Percentiles rank a stretch among this genome's conserved stretches.
Conservation (phyloP, 2,797 vertebrate species). For the Harpagifer antarcticus region DNA sequence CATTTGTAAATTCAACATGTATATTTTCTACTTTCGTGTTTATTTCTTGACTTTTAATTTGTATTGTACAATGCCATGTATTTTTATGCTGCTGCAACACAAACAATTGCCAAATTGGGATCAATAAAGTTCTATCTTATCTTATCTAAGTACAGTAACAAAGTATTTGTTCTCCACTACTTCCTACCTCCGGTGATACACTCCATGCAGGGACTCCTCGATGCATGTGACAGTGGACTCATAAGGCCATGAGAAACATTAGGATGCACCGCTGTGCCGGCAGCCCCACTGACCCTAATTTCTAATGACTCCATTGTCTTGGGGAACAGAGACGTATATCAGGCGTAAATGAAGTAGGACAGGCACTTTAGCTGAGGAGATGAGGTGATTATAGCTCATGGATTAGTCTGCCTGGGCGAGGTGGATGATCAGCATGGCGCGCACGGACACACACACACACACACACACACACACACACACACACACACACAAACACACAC, state of each 20-base stretch:
- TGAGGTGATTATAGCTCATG: slow-evolving; percentile 78
- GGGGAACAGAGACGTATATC: slow-evolving; percentile 70
- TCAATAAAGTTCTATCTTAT: too few relatives aligned
- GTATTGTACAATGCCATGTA: too few relatives aligned
- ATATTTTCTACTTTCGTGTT: too few relatives aligned
- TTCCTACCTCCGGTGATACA: not conserved
- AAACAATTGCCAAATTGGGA: too few relatives aligned
- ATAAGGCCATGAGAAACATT: slow-evolving; percentile 64
- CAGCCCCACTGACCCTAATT: slow-evolving; percentile 76
- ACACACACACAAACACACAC: too few relatives aligned
- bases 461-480: too few relatives aligned
- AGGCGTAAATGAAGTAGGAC: slow-evolving; percentile 77
- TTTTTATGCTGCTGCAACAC: too few relatives aligned
- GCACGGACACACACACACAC: slow-evolving; percentile 1
- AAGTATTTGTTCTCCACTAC: too few relatives aligned
- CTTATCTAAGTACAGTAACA: too few relatives aligned
- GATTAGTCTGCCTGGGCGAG: slow-evolving; percentile 74
- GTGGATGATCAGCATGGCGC: slow-evolving; percentile 50
- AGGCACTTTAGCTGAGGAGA: slow-evolving; percentile 75
- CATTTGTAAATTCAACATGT: too few relatives aligned
- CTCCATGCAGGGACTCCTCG: slow-evolving; percentile 13
- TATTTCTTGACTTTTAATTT: too few relatives aligned
- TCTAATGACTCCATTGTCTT: slow-evolving; percentile 79
- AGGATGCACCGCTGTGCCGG: slow-evolving; percentile 56
- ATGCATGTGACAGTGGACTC: slow-evolving; percentile 32